Percentiles rank a stretch among this genome's conserved stretches.
These are phyloP conservation scores for Digitonthophagus gazella DNA, from an alignment of 2,888 invertebrate species.

Conservation along the genomic window DNA sequence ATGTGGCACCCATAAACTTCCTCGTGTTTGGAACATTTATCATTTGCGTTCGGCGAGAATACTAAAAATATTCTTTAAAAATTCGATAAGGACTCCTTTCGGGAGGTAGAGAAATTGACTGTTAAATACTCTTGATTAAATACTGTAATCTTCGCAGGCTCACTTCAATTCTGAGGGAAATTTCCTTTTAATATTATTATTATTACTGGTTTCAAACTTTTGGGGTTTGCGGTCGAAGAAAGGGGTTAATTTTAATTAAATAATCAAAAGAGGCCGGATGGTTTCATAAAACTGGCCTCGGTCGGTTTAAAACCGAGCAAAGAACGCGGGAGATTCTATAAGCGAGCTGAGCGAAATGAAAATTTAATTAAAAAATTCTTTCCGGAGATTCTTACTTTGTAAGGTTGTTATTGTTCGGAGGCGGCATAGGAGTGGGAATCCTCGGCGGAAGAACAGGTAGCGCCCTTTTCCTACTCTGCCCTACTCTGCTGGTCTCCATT, in stretches of 20 bases:
- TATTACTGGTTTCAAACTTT: not conserved
- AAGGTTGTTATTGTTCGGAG: slow-evolving; percentile 51
- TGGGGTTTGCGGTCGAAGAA: not conserved
- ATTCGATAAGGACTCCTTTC: too few species aligned
- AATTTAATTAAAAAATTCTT: slow-evolving; percentile 28
- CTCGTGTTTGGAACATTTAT: not conserved
- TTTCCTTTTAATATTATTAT: not conserved
- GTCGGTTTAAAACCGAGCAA: not conserved
- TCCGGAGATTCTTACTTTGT: slow-evolving; percentile 47
- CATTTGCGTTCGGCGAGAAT: not conserved
- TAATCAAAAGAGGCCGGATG: slow-evolving; percentile 19
- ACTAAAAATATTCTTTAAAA: not conserved
- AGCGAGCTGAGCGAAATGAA: slow-evolving; percentile 17
- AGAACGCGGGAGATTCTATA: not conserved
- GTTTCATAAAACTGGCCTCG: slow-evolving; percentile 17
- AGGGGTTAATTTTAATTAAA: slow-evolving; percentile 21
- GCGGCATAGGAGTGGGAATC: slow-evolving; percentile 59
- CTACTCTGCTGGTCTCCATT: slow-evolving; percentile 32
- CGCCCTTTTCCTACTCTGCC: slow-evolving; percentile 45
- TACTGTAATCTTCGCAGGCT: not conserved
- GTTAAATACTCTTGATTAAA: not conserved
- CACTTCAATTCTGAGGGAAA: not conserved
- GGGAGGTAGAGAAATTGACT: not conserved
- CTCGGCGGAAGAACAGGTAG: slow-evolving; percentile 58
- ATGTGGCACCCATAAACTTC: not conserved